phyloP scores from a whole-genome alignment of 2,113 vertebrate species.

The Tyrannus savana region DNA sequence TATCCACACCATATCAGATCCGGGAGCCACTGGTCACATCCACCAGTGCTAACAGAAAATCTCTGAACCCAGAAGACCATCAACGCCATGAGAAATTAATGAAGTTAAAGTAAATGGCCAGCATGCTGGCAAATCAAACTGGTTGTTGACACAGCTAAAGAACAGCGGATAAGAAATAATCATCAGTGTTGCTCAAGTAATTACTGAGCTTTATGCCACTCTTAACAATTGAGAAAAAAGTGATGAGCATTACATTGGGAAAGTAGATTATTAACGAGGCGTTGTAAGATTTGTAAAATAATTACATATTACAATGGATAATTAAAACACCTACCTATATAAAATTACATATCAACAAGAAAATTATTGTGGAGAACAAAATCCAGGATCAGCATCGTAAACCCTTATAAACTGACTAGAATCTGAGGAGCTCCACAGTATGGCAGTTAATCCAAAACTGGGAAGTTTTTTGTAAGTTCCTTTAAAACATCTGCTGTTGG shows the following conservation, averaged over 20 bases:
- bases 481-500: background rate
- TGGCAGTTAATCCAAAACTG: background rate
- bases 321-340: background rate
- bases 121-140: background rate
- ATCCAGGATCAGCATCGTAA: background rate
- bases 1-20: background rate
- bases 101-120: background rate
- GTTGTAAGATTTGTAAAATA: background rate
- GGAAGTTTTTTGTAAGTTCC: background rate
- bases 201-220: background rate
- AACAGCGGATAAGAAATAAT: background rate
- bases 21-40: background rate
- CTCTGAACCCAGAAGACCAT: background rate
- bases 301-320: background rate
- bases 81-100: background rate
- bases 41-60: background rate
- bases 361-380: background rate
- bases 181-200: background rate
- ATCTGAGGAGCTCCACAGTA: background rate
- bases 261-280: background rate
- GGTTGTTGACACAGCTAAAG: background rate
- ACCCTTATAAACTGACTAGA: background rate
- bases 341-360: background rate
- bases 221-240: background rate
- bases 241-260: background rate